These are phyloP conservation scores for Brachionus paranguensis DNA, from an alignment of 1,140 invertebrate species.

Conservation along the genomic window DNA sequence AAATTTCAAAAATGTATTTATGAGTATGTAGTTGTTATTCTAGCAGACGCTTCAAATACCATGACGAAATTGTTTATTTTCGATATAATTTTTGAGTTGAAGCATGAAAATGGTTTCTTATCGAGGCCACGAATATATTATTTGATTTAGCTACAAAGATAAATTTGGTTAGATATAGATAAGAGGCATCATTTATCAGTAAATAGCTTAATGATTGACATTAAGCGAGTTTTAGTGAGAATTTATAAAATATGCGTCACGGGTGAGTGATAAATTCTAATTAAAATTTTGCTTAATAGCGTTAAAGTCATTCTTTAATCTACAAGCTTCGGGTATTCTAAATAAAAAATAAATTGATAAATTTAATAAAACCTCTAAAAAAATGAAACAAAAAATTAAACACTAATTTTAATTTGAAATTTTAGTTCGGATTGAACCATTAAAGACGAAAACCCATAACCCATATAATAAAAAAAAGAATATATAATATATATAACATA, in stretches of 20 bases:
- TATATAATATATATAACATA: too few species aligned
- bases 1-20: constrained; percentile 5
- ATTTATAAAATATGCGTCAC: neutral
- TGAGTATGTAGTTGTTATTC: constrained; percentile 1
- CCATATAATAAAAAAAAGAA: too few species aligned
- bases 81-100: neutral
- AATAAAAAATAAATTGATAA: neutral
- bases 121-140: neutral
- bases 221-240: neutral
- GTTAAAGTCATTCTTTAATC: neutral
- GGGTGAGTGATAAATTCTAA: constrained; percentile 4
- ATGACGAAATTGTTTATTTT: constrained; percentile 34
- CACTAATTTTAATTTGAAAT: too few species aligned
- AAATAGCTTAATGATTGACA: neutral
- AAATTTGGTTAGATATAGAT: neutral
- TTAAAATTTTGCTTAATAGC: neutral
- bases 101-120: neutral
- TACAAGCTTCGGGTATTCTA: neutral
- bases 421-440: too few species aligned
- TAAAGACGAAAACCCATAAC: too few species aligned
- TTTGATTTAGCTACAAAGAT: neutral
- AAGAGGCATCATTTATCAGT: constrained; percentile 25
- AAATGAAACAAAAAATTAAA: neutral
- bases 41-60: constrained; percentile 32
- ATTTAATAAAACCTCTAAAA: neutral